Base-by-base conservation (phyloP, 1,140 invertebrate species). In the Philopotamus ludificatus region DNA sequence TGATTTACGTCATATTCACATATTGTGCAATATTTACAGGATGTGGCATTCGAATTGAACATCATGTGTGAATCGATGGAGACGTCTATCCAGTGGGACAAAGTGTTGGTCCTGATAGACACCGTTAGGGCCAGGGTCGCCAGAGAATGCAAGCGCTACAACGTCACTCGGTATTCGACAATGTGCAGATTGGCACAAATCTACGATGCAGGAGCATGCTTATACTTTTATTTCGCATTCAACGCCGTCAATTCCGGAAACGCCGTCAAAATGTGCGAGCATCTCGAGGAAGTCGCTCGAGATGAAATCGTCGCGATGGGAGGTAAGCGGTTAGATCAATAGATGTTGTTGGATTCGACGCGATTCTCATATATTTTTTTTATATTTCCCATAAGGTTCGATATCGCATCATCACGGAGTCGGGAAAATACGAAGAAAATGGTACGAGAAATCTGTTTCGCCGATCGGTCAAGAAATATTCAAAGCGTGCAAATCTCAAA, bases 211-310 rank as follows among this genome's bases (percentile, higher is more conserved):
- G 97, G 97, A 0, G 95, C 95, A 71, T 98, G 95, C 75, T 89
- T 99, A 49, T 99, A 99, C 76, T 99, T 99, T 77, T 99, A 99
- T 77, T 95, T 99, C 82, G 96, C 86, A 0, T 97, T 97, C 77
- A 95, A 92, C 74, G 73, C 75, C 3, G 79, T 84, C 7, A 77
- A 90, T 12, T 73, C 77, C 9, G 69, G 77, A 22, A 83, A 95
- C 77, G 91, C 94, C 0, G 97, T 1, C 76, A 85, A 20, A 79
- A 87, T 0, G 95, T 95, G 77, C 91, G n/a, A 96, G 71, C 77
- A 86, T 34, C 86, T 94, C 22, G 89, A 97, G 79, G 83, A 86
- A 18, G 84, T 84, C 42, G 96, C 95, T 0, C 80, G 95, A 41
- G 89, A 97, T 69, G 95, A 98, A 79, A 97, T 99, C 62, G 77